Evolutionary conservation across 1,140 invertebrate genomes (phyloP).

Genomic region (Rhopalosiphum padi): DNA sequence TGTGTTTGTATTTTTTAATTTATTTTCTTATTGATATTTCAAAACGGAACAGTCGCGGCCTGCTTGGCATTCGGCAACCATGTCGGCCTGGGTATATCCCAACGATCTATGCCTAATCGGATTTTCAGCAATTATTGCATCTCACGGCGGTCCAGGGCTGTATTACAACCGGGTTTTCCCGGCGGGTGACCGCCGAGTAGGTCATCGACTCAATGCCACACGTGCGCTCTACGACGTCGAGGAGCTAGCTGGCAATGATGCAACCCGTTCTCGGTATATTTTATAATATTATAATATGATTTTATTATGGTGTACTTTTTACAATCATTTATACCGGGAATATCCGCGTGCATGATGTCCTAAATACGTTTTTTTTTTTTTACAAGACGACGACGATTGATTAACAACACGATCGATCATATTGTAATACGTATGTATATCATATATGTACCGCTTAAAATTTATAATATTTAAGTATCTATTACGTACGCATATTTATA

Average conservation of each 20-base stretch:
- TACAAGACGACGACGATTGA: background rate
- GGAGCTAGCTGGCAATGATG: background rate
- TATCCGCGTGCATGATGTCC: background rate
- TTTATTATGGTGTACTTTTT: background rate
- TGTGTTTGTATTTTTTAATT: conserved; percentile 17
- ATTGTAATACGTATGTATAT: too few species aligned
- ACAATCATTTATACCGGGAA: background rate
- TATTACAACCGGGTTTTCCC: background rate
- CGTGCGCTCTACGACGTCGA: background rate
- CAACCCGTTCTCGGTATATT: background rate
- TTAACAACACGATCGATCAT: background rate
- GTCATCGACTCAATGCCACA: conserved; percentile 53
- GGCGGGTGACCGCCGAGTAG: background rate
- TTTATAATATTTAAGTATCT: background rate
- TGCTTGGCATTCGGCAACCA: background rate
- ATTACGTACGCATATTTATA: background rate
- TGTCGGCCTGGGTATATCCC: background rate
- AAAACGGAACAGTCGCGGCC: background rate
- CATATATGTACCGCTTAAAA: background rate
- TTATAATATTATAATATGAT: background rate
- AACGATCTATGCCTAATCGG: conserved; percentile 21
- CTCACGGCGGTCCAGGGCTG: conserved; percentile 10
- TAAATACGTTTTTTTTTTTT: background rate
- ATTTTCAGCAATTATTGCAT: conserved; percentile 30
- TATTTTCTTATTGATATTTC: background rate